Conservation (phyloP, 2,113 vertebrate genomes). For the Accipiter virgatus region DNA sequence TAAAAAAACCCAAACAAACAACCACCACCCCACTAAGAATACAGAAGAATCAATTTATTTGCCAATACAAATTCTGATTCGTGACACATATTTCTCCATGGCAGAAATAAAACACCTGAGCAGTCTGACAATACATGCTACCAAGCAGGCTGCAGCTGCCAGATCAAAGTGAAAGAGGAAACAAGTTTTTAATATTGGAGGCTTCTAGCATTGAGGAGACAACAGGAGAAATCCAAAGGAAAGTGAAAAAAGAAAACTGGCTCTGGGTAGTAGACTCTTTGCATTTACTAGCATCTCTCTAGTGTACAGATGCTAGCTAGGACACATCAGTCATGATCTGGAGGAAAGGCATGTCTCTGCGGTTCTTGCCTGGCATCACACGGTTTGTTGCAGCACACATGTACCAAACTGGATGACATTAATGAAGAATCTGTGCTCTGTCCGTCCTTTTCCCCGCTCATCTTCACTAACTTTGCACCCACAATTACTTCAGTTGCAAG, state of each 20-base stretch:
- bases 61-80: neutral
- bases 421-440: neutral
- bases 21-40: neutral
- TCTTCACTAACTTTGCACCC: neutral
- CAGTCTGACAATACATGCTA: neutral
- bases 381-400: rapidly evolving
- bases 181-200: neutral
- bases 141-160: neutral
- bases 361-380: neutral
- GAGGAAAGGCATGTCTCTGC: neutral
- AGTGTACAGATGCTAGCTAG: neutral
- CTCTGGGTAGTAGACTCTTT: neutral
- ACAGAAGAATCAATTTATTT: neutral
- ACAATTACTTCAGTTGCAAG: neutral
- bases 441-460: neutral
- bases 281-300: neutral
- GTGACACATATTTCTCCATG: neutral
- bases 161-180: neutral
- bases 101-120: neutral
- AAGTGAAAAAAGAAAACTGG: neutral
- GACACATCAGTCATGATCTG: neutral
- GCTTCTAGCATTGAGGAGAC: neutral
- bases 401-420: too few relatives aligned
- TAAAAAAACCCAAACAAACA: rapidly evolving
- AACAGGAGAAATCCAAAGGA: neutral